These are phyloP conservation scores for Heliconius charithonia DNA, from an alignment of 2,888 invertebrate genomes.

Conservation along the genomic window DNA sequence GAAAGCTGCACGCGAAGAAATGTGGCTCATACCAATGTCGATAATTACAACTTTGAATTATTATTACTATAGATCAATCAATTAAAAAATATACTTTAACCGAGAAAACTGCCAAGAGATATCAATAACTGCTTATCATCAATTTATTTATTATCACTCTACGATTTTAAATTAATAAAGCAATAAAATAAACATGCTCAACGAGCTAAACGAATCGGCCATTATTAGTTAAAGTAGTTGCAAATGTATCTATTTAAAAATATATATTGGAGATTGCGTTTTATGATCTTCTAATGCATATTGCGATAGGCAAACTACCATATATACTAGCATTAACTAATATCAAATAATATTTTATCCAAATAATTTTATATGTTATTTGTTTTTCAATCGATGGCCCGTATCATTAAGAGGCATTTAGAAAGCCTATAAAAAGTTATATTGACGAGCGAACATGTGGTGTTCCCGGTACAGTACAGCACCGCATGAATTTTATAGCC, in stretches of 20 bases:
- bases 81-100: constrained; percentile 26
- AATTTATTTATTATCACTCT: constrained; percentile 12
- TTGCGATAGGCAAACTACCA: neutral
- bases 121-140: neutral
- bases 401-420: constrained; percentile 33
- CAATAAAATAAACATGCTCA: constrained; percentile 11
- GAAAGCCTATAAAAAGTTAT: constrained; percentile 39
- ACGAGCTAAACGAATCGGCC: neutral
- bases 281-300: neutral
- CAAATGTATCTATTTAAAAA: constrained; percentile 8
- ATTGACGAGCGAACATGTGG: constrained; percentile 35
- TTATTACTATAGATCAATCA: constrained; percentile 35
- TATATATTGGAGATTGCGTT: neutral
- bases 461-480: constrained; percentile 30
- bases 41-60: constrained; percentile 39
- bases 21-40: constrained; percentile 34
- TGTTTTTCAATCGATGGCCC: constrained; percentile 19
- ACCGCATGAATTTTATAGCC: constrained; percentile 28
- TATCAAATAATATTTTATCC: neutral
- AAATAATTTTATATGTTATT: neutral
- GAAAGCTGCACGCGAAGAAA: constrained; percentile 61
- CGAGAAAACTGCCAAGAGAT: neutral
- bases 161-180: constrained; percentile 14
- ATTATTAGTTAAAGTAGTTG: constrained; percentile 8
- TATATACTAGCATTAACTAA: too few species aligned